Base-by-base conservation (phyloP, 2,888 invertebrate genomes). In the Entomobrya proxima region DNA sequence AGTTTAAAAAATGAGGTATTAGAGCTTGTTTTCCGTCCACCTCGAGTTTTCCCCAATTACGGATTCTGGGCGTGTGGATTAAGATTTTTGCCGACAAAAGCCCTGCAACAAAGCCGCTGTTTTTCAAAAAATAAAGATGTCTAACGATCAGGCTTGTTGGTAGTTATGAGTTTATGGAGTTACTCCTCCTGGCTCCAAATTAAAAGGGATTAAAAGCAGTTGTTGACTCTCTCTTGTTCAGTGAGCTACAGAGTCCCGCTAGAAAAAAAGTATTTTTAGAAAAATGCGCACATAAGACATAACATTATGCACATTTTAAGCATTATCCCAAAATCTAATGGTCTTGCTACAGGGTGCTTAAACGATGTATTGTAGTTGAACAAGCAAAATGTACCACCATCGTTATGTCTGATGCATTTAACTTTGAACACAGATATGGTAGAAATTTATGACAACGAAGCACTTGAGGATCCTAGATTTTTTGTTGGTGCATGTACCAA, bases 61-160 rank as follows among this genome's bases (percentile, higher is more conserved):
- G 18, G 32, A 52, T 21, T 32, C 37, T 47, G 18, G 44, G 44
- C 30, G 74, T 50, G 35, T 9, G 74, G 52, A 50, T 74, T 74
- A 74, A 32, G 35, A 52, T 18, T 50, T 52, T 74, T 37, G 50
- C 74, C 74, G 50, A 74, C 74, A 52, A 74, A 74, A 69, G 69
- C 44, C 27, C 44, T n/a, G 27, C 44, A 44, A 27, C 44, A 44
- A 44, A 69, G 44, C 44, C 15, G 44, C 69, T 67, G 61, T 21
- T 69, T 69, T 64, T 50, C 27, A 61, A 47, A 72, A 47, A 72
- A 52, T 74, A 74, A 74, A 74, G 52, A 52, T 74, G 74, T 74
- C 52, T 69, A 27, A 69, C 69, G 27, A 5, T 44, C 40, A 69
- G 24, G 40, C 40, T 69, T 44, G 44, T 69, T n/a, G 69, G 69